A percentile compares a stretch with the other conserved stretches of the same genome.
Conservation (phyloP, 1,140 invertebrate genomes). For the Carcinoscorpius rotundicauda region DNA sequence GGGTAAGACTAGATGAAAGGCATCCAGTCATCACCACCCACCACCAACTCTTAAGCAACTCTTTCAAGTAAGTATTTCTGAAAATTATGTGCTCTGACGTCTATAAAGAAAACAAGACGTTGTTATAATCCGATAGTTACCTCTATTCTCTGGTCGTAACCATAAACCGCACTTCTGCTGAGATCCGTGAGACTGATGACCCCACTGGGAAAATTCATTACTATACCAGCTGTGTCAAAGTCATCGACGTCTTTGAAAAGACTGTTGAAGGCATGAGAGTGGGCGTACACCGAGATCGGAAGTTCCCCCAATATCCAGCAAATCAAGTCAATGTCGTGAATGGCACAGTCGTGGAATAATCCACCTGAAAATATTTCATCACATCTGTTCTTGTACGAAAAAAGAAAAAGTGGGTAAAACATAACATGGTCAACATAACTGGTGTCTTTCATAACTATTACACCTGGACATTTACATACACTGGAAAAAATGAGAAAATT, state of each 20-base stretch:
- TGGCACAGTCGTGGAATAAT: conserved; percentile 57
- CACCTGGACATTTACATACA: neutral
- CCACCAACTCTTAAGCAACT: too few species aligned
- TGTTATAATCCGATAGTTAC: conserved; percentile 26
- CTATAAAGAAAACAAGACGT: too few species aligned
- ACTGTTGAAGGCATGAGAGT: conserved; percentile 39
- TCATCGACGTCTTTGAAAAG: conserved; percentile 48
- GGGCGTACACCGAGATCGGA: conserved; percentile 41
- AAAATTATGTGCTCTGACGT: neutral
- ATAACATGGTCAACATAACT: neutral
- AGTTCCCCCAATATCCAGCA: conserved; percentile 30
- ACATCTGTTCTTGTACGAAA: too few species aligned
- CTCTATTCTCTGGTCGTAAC: conserved; percentile 57
- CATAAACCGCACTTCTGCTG: conserved; percentile 46
- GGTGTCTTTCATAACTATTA: neutral
- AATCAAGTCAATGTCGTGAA: conserved; percentile 52
- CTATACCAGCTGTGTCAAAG: conserved; percentile 48
- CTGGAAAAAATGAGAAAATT: too few species aligned
- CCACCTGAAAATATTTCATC: conserved; percentile 39
- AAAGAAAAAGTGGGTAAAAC: neutral
- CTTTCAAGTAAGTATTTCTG: neutral
- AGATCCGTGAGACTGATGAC: conserved; percentile 49
- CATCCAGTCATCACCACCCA: too few species aligned
- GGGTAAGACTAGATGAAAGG: too few species aligned
- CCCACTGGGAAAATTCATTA: conserved; percentile 49